A percentile compares a stretch with the other conserved stretches of the same genome.
Conservation (phyloP, 2,888 invertebrate genomes). For the Sepioteuthis lessoniana region DNA sequence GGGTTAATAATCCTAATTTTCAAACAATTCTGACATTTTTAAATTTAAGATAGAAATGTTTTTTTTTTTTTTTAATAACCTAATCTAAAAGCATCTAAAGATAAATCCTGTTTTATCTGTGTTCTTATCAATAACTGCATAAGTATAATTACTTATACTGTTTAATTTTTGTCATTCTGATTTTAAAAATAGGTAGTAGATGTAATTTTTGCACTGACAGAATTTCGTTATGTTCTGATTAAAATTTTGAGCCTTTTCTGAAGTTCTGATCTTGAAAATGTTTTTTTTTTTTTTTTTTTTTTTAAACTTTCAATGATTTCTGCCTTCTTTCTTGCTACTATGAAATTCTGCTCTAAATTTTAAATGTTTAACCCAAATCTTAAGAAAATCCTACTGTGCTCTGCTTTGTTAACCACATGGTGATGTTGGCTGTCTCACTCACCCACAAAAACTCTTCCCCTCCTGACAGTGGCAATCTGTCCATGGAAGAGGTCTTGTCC, state of each 20-base stretch:
- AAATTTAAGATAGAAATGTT: too few species aligned
- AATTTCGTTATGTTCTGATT: neutral
- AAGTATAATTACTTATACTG: too few species aligned
- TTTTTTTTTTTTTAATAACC: too few species aligned
- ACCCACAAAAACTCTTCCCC: conserved; percentile 33
- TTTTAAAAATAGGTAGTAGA: neutral
- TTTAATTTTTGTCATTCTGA: too few species aligned
- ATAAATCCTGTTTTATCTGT: too few species aligned
- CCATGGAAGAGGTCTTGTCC: conserved; percentile 44
- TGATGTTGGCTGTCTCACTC: conserved; percentile 33
- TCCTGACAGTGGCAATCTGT: conserved; percentile 34
- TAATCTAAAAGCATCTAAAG: too few species aligned
- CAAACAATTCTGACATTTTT: too few species aligned
- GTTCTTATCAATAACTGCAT: neutral
- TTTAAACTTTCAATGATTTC: too few species aligned
- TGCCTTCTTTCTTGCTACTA: neutral
- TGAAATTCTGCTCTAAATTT: neutral
- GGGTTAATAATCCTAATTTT: too few species aligned
- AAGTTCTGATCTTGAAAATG: neutral
- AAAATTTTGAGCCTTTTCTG: neutral
- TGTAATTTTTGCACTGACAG: neutral
- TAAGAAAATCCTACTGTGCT: neutral
- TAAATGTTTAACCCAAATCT: neutral
- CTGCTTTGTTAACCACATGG: neutral
- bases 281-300: too few species aligned